Evolutionary conservation across 1,140 invertebrate genomes (phyloP), one percentile per base, ranked within the genome.

Genomic region (Orchesella cincta): DNA sequence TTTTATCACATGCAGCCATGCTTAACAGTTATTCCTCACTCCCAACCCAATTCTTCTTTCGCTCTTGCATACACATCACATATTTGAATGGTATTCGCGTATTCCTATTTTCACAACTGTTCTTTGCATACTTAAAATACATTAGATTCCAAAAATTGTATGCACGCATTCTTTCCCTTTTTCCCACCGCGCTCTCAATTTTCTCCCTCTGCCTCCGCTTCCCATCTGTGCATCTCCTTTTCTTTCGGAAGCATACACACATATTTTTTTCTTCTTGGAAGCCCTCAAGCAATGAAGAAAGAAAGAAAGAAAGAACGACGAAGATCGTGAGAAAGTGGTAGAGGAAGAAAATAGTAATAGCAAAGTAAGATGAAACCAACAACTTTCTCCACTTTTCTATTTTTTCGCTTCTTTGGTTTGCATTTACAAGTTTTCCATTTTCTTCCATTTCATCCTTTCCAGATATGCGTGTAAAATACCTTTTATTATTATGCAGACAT

Each of bases 341-440:
- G n/a, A n/a, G n/a, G n/a, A n/a, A n/a, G 39, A 12, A 46, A 46
- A 46, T 8, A 12, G 39, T 46, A 46, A 46, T 46, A 46, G n/a
- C 20, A 20, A 46, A 46, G 39, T 46, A 46, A 46, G 8, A 46
- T 20, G 39, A 46, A 46, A 46, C 39, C 39, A 46, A 46, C 39
- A 46, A 46, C 39, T 46, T 46, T 46, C 39, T 46, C 39, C 39
- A 12, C 20, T 46, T 46, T 46, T 46, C 20, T 46, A 8, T 46
- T 20, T 8, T 46, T 12, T 46, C 39, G 8, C 39, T 12, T 20
- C 20, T 46, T 46, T 46, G 8, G 3, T 57, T 57, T 57, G 52
- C 52, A 26, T 57, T 57, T 57, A 57, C 52, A 57, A 57, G 52
- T 57, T 57, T 57, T 57, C 52, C 52, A 57, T 23, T 57, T 57